These are phyloP conservation scores for Ranitomeya imitator DNA, from an alignment of 2,113 vertebrate species.

Conservation along the genomic window DNA sequence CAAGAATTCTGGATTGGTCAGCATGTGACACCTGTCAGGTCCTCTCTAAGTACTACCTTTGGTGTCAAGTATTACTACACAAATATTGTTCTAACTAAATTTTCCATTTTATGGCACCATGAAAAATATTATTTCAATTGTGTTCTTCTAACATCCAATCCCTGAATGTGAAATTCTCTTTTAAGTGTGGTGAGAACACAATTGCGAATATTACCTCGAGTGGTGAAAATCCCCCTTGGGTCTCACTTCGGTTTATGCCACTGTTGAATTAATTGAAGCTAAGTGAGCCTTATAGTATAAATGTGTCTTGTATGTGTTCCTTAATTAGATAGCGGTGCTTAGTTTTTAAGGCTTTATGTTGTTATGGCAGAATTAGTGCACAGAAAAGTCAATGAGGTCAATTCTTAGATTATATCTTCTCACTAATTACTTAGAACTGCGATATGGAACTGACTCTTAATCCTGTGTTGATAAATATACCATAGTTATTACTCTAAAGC, in stretches of 20 bases:
- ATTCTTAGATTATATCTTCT: neutral
- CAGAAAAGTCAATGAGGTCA: conserved; percentile 2
- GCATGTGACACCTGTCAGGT: too few relatives aligned
- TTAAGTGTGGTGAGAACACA: too few relatives aligned
- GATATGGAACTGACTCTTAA: neutral
- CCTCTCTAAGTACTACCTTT: too few relatives aligned
- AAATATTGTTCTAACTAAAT: too few relatives aligned
- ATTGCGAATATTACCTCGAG: too few relatives aligned
- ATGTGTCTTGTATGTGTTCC: neutral
- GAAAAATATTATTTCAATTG: too few relatives aligned
- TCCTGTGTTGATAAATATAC: neutral
- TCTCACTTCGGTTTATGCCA: neutral
- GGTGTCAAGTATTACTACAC: too few relatives aligned
- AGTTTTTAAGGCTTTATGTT: neutral
- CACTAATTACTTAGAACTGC: neutral
- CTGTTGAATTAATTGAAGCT: neutral
- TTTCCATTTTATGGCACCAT: too few relatives aligned
- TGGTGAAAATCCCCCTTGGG: neutral
- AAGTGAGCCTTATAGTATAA: neutral
- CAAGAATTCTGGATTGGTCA: too few relatives aligned
- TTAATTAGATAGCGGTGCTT: neutral
- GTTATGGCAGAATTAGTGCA: neutral
- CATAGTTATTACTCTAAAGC: neutral
- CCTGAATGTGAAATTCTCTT: too few relatives aligned
- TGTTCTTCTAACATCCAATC: too few relatives aligned